These are phyloP conservation scores for Elachura formosa DNA, from an alignment of 2,113 vertebrate genomes.

Conservation along the genomic window DNA sequence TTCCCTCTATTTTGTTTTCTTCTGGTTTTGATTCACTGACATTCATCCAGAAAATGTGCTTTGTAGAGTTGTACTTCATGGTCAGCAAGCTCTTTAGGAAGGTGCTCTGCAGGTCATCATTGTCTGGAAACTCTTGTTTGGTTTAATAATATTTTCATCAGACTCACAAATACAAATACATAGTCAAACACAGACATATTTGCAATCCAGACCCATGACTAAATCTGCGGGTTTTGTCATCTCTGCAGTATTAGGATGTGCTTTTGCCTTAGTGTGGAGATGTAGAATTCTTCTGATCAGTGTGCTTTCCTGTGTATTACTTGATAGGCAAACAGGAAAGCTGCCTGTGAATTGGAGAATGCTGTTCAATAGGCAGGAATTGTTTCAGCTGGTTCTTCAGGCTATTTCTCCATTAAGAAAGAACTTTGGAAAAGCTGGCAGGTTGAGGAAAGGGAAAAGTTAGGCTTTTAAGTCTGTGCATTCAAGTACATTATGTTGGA, in stretches of 20 bases:
- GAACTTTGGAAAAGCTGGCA: constrained; percentile 41
- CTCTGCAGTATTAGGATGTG: neutral
- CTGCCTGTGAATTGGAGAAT: constrained; percentile 3
- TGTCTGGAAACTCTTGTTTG: neutral
- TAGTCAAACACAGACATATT: neutral
- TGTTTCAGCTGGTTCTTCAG: constrained; percentile 41
- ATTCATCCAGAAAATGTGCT: neutral
- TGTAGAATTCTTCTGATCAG: neutral
- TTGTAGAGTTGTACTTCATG: neutral
- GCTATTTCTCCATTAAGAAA: constrained; percentile 50
- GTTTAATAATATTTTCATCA: neutral
- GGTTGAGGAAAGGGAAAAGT: neutral
- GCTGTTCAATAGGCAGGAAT: constrained; percentile 59
- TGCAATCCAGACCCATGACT: neutral
- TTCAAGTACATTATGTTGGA: neutral
- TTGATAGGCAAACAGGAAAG: constrained; percentile 49
- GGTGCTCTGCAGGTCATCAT: neutral
- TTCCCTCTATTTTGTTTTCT: no score
- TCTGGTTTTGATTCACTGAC: neutral
- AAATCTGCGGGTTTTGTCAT: neutral
- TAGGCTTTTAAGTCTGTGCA: constrained; percentile 14
- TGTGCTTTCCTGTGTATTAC: constrained; percentile 8
- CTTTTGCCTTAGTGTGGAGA: neutral
- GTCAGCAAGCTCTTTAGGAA: neutral
- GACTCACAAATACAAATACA: neutral